phyloP scores from a whole-genome alignment of 1,140 invertebrate species.

The Bombus balteatus region DNA sequence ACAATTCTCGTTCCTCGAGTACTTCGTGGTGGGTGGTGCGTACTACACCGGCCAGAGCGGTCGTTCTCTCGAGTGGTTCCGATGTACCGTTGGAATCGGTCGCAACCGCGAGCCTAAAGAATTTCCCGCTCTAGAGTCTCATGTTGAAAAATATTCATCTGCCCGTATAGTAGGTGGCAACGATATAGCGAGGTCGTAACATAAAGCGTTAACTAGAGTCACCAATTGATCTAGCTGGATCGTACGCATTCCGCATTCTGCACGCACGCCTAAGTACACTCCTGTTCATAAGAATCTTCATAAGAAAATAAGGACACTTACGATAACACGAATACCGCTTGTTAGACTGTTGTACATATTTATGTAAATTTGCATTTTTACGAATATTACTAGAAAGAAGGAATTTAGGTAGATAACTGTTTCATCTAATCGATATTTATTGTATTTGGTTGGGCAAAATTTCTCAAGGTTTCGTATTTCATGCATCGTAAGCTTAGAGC shows the following conservation, averaged over 20 bases:
- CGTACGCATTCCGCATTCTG: neutral
- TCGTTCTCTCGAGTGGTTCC: constrained; percentile 46
- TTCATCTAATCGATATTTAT: no score
- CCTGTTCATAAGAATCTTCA: no score
- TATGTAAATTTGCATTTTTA: no score
- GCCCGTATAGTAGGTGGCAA: neutral
- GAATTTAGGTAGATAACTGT: no score
- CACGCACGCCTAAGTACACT: no score
- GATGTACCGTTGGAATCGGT: constrained; percentile 53
- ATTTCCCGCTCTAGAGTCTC: constrained; percentile 40
- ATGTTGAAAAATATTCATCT: constrained; percentile 1
- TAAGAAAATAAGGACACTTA: neutral
- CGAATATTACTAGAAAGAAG: no score
- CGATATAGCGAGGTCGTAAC: neutral
- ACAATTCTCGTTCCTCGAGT: constrained; percentile 41
- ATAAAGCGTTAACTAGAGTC: neutral
- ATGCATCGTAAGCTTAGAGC: no score
- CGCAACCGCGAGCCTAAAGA: constrained; percentile 5
- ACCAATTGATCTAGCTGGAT: neutral
- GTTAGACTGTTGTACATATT: neutral
- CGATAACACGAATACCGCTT: neutral
- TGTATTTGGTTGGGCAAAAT: no score
- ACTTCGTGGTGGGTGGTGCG: constrained; percentile 58
- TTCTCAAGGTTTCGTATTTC: no score
- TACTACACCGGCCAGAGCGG: constrained; percentile 19